Conservation (phyloP, 2,797 vertebrate species). For the Sebastes hopkinsi region DNA sequence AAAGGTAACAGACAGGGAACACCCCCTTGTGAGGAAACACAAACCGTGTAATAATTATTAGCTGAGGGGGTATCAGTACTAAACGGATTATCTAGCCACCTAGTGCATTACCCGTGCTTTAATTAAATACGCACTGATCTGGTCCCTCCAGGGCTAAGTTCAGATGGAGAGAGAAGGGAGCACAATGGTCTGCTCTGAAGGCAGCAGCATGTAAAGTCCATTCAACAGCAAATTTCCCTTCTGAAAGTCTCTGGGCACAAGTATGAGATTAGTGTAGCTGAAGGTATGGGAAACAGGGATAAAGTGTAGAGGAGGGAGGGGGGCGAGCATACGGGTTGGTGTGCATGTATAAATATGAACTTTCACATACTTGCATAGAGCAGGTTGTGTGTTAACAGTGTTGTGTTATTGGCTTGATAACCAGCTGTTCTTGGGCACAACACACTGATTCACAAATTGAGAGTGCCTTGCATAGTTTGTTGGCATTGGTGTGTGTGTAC, state of each 20-base stretch:
- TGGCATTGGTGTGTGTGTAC: not conserved
- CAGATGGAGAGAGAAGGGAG: conserved; percentile 27
- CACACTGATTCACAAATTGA: not conserved
- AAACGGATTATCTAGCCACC: conserved; percentile 63
- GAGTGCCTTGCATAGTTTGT: not conserved
- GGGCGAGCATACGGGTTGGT: not conserved
- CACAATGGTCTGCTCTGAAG: conserved; percentile 24
- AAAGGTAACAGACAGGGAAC: not conserved
- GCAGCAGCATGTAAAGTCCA: conserved; percentile 35
- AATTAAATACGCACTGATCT: conserved; percentile 71
- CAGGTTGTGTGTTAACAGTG: not conserved
- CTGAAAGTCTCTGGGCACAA: not conserved
- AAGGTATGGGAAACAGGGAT: not conserved
- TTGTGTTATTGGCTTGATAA: not conserved
- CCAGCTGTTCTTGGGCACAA: not conserved
- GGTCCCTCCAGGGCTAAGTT: conserved; percentile 50
- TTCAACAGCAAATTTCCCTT: conserved; percentile 37
- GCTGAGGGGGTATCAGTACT: conserved; percentile 50
- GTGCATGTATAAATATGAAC: not conserved
- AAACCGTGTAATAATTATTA: conserved; percentile 57
- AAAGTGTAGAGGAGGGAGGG: not conserved
- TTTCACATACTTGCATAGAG: not conserved
- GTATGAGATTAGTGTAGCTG: conserved; percentile 4
- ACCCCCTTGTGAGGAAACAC: conserved; percentile 42
- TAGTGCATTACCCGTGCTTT: conserved; percentile 54